Conservation (phyloP, 2,113 vertebrate species). For the Hylia prasina region DNA sequence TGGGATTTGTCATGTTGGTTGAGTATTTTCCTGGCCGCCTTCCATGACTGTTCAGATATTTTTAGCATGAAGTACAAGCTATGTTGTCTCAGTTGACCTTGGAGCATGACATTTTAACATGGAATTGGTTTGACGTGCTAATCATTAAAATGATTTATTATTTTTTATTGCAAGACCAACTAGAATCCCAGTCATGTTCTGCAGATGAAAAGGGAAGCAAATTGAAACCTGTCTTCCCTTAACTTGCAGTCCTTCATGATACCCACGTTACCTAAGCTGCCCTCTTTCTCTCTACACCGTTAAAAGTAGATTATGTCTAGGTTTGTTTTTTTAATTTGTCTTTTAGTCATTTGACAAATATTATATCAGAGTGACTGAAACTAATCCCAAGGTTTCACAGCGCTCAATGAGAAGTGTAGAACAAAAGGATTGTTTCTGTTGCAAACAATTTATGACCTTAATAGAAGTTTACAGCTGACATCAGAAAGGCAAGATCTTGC, state of each 20-base stretch:
- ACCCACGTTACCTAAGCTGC: neutral
- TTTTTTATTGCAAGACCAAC: slow-evolving; percentile 32
- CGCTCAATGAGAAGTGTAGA: neutral
- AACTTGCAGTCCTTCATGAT: neutral
- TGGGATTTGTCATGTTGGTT: slow-evolving; percentile 56
- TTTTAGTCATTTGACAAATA: slow-evolving; percentile 21
- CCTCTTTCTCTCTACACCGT: neutral
- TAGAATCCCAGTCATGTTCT: neutral
- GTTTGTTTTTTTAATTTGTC: neutral
- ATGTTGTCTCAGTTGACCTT: slow-evolving; percentile 54
- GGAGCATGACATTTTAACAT: slow-evolving; percentile 55
- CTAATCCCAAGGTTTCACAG: neutral
- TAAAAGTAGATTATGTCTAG: neutral
- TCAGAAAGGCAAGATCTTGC: slow-evolving; percentile 7
- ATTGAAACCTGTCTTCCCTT: neutral
- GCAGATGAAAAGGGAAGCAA: slow-evolving; percentile 7
- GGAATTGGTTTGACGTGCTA: slow-evolving; percentile 53
- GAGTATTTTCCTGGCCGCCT: slow-evolving; percentile 48
- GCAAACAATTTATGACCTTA: slow-evolving; percentile 42
- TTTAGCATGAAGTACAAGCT: slow-evolving; percentile 44
- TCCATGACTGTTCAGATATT: slow-evolving; percentile 51
- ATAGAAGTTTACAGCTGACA: slow-evolving; percentile 44
- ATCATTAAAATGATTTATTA: slow-evolving; percentile 47
- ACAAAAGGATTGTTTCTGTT: neutral
- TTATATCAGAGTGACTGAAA: neutral